Evolutionary conservation across 2,113 vertebrate species (phyloP).

Genomic region (Jacana jacana): DNA sequence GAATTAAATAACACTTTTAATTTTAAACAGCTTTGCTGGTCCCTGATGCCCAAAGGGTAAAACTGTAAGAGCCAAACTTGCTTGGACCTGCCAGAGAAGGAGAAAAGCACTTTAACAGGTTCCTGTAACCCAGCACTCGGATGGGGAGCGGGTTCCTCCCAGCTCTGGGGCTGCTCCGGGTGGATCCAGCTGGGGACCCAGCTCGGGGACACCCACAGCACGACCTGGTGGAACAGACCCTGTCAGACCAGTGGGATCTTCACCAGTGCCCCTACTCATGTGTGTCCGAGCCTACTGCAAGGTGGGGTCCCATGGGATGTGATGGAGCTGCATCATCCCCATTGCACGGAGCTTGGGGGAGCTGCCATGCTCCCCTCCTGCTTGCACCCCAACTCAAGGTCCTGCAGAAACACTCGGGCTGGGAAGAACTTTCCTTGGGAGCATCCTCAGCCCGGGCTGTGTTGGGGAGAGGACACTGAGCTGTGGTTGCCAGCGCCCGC

Average conservation of each 20-base stretch:
- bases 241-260: fast-evolving
- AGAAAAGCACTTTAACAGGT: constrained; percentile 27
- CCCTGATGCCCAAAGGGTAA: constrained; percentile 35
- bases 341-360: fast-evolving
- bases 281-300: not conserved
- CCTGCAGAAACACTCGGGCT: fast-evolving
- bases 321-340: not conserved
- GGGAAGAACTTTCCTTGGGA: not conserved
- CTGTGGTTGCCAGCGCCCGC: fast-evolving
- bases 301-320: fast-evolving
- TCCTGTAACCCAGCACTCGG: not conserved
- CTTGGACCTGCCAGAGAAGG: not conserved
- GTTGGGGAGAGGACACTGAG: not conserved
- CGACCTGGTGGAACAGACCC: not conserved
- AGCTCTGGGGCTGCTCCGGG: fast-evolving
- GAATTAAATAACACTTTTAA: constrained; percentile 42
- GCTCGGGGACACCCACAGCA: not conserved
- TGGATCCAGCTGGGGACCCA: not conserved
- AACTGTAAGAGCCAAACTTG: constrained; percentile 7
- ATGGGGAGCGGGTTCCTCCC: not conserved
- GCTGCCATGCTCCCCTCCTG: fast-evolving
- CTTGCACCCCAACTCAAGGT: not conserved
- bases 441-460: not conserved
- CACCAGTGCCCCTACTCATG: fast-evolving
- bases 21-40: constrained; percentile 26